Evolutionary conservation across 2,797 vertebrate genomes (phyloP).

Genomic region (Luscinia megarhynchos): DNA sequence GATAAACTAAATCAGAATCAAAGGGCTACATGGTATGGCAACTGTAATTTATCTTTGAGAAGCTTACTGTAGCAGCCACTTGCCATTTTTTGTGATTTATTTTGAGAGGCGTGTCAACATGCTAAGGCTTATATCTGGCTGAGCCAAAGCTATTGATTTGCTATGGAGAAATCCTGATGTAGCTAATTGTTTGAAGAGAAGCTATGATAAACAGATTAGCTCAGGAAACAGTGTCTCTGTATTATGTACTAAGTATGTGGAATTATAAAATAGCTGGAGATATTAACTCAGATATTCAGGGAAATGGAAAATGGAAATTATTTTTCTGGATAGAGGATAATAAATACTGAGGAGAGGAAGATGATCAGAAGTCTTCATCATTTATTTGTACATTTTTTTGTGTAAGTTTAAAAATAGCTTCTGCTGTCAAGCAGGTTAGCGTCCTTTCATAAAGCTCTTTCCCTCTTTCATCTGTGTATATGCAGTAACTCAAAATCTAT

Average conservation of each 20-base stretch:
- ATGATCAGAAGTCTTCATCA: not conserved
- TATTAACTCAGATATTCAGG: not conserved
- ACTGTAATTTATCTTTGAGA: not conserved
- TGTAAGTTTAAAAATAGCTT: not conserved
- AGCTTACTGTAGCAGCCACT: not conserved
- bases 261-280: not conserved
- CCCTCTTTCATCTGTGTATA: not conserved
- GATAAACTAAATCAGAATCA: constrained; percentile 17
- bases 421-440: not conserved
- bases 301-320: not conserved
- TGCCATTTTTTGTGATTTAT: constrained; percentile 1
- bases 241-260: not conserved
- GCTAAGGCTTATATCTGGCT: not conserved
- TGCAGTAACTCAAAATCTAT: not conserved
- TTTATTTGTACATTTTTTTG: not conserved
- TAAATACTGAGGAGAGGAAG: not conserved
- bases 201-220: constrained; percentile 8
- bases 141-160: constrained; percentile 24
- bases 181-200: constrained; percentile 37
- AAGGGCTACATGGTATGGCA: not conserved
- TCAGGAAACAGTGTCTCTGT: not conserved
- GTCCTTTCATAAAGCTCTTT: not conserved
- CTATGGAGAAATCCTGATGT: not conserved
- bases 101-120: not conserved
- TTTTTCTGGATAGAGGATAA: not conserved